Conservation (phyloP, 92 coral and sea anemone genomes). For the Umimayanthus kanabou region DNA sequence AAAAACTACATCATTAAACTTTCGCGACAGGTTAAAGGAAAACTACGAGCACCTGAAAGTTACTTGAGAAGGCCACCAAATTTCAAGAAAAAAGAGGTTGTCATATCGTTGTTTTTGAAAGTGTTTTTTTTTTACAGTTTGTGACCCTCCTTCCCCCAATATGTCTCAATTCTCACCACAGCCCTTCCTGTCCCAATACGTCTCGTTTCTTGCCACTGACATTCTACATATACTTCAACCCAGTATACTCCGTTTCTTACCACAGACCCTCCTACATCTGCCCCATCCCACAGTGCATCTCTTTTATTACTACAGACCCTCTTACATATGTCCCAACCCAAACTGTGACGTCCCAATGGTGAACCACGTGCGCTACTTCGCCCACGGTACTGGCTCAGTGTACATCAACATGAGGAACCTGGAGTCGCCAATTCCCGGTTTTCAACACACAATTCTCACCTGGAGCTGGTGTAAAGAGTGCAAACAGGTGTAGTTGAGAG, state of each 20-base stretch:
- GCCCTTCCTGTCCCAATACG: background rate
- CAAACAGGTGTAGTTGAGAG: slow-evolving; percentile 71
- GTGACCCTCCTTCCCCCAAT: no score
- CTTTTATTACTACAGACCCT: slow-evolving; percentile 41
- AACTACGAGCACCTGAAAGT: no score
- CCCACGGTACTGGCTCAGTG: slow-evolving; percentile 94
- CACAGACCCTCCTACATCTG: background rate
- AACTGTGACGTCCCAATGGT: slow-evolving; percentile 98
- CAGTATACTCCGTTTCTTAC: background rate
- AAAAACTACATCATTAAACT: no score
- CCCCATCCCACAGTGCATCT: background rate
- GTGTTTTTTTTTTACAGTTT: no score
- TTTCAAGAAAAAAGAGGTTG: background rate
- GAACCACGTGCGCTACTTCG: slow-evolving; percentile 96
- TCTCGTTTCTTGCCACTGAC: no score
- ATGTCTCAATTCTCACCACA: no score
- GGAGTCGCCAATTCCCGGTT: slow-evolving; percentile 97
- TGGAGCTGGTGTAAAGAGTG: slow-evolving; percentile 99
- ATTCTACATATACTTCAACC: no score
- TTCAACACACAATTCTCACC: slow-evolving; percentile 87
- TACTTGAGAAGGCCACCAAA: background rate
- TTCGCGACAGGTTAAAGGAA: no score
- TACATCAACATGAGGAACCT: slow-evolving; percentile 96
- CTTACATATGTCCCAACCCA: slow-evolving; percentile 95
- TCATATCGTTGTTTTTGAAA: background rate